These are phyloP conservation scores for Caenorhabditis tropicalis DNA, from an alignment of 1,140 invertebrate species.

Conservation along the genomic window DNA sequence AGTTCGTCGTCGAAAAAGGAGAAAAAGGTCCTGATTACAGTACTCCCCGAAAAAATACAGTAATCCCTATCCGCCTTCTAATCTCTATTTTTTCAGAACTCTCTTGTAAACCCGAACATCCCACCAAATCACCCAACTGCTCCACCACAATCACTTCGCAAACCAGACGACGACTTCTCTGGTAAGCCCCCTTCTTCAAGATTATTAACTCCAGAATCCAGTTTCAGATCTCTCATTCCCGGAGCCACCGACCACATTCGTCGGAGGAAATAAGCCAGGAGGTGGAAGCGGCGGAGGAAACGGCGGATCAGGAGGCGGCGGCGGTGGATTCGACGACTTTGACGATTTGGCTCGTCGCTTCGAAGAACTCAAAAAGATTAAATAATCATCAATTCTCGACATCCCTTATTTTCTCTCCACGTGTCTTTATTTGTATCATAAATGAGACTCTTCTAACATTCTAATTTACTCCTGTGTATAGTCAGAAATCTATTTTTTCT, in stretches of 20 bases:
- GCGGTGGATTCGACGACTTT: constrained; percentile 54
- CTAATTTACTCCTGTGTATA: background rate
- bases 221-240: constrained; percentile 63
- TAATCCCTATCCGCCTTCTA: no score
- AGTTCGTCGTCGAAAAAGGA: constrained; percentile 7
- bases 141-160: constrained; percentile 41
- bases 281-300: background rate
- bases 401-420: background rate
- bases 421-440: constrained; percentile 41
- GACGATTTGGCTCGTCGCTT: constrained; percentile 59
- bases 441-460: constrained; percentile 2
- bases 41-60: no score
- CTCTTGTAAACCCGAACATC: constrained; percentile 23
- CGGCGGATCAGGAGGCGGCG: background rate
- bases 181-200: background rate
- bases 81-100: constrained; percentile 43
- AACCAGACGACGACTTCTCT: constrained; percentile 36
- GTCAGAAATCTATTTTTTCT: background rate
- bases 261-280: constrained; percentile 11
- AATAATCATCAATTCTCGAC: constrained; percentile 1
- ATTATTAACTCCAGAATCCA: background rate
- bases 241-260: constrained; percentile 60
- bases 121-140: constrained; percentile 44
- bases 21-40: background rate
- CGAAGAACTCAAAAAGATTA: constrained; percentile 60